phyloP scores from a whole-genome alignment of 2,888 invertebrate genomes.

The Boloria selene region DNA sequence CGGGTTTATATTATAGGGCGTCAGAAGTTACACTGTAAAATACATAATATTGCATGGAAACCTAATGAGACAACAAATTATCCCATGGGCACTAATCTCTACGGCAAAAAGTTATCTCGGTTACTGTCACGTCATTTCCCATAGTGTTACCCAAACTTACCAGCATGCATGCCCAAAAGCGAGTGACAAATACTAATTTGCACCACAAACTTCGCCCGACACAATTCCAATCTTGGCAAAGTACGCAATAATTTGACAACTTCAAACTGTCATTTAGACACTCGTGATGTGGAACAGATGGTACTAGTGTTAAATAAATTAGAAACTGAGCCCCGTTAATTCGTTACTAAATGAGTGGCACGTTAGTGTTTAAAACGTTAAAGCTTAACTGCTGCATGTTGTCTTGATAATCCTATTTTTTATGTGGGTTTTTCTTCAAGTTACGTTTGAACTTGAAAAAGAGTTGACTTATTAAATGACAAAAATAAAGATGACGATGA shows the following conservation, averaged over 20 bases:
- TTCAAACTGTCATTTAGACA: constrained; percentile 74
- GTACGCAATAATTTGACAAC: constrained; percentile 73
- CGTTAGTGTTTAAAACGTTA: background rate
- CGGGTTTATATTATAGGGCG: too few species aligned
- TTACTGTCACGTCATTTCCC: constrained; percentile 30
- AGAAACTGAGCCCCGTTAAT: constrained; percentile 22
- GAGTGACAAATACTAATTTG: constrained; percentile 46
- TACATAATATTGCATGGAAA: too few species aligned
- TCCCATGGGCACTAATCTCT: constrained; percentile 8
- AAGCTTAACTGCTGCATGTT: too few species aligned
- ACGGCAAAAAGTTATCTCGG: constrained; percentile 29
- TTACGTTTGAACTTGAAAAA: too few species aligned
- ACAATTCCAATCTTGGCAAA: constrained; percentile 53
- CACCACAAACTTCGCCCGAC: constrained; percentile 44
- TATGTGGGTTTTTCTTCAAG: too few species aligned
- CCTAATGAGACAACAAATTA: too few species aligned
- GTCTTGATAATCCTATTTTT: too few species aligned
- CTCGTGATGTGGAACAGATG: constrained; percentile 69
- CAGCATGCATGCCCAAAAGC: constrained; percentile 35
- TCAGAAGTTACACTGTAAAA: too few species aligned
- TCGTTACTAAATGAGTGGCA: background rate
- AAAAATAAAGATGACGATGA: too few species aligned
- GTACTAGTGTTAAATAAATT: constrained; percentile 66
- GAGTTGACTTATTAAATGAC: too few species aligned
- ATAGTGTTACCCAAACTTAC: constrained; percentile 34